Conservation (phyloP, 2,888 invertebrate species). For the Drosophila hawaiiensis region DNA sequence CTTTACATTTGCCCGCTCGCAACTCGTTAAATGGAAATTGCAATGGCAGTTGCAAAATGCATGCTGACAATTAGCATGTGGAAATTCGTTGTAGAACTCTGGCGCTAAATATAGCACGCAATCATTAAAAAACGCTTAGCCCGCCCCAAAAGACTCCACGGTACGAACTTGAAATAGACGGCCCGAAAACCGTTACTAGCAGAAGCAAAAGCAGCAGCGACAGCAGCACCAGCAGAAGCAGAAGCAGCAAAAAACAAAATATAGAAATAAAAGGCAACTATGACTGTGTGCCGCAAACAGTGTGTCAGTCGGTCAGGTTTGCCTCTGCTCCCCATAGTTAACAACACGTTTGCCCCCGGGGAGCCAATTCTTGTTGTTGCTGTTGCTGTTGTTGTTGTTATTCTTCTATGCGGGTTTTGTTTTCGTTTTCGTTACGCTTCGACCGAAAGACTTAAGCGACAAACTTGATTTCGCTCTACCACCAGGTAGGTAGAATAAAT, state of each 20-base stretch:
- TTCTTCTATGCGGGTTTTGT: slow-evolving; percentile 52
- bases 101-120: slow-evolving; percentile 75
- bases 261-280: slow-evolving; percentile 15
- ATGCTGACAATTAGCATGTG: slow-evolving; percentile 65
- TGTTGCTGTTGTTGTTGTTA: slow-evolving; percentile 20
- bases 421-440: slow-evolving; percentile 80
- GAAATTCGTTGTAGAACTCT: slow-evolving; percentile 59
- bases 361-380: slow-evolving; percentile 7
- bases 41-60: slow-evolving; percentile 69
- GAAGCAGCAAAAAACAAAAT: not conserved
- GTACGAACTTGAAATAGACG: slow-evolving; percentile 64
- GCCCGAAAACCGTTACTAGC: slow-evolving; percentile 63
- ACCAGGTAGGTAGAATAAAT: slow-evolving; percentile 34
- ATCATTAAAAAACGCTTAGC: slow-evolving; percentile 79
- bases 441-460: slow-evolving; percentile 74
- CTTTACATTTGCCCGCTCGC: slow-evolving; percentile 9
- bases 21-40: slow-evolving; percentile 62
- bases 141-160: slow-evolving; percentile 30
- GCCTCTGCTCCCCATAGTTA: slow-evolving; percentile 5
- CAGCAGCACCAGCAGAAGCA: slow-evolving; percentile 16
- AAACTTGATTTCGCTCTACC: slow-evolving; percentile 54
- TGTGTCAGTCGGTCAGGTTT: slow-evolving; percentile 78
- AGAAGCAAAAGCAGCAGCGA: slow-evolving; percentile 17
- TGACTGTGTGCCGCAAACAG: slow-evolving; percentile 42
- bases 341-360: slow-evolving; percentile 14